phyloP scores from a whole-genome alignment of 2,888 invertebrate species.

The Cantharis nigra region DNA sequence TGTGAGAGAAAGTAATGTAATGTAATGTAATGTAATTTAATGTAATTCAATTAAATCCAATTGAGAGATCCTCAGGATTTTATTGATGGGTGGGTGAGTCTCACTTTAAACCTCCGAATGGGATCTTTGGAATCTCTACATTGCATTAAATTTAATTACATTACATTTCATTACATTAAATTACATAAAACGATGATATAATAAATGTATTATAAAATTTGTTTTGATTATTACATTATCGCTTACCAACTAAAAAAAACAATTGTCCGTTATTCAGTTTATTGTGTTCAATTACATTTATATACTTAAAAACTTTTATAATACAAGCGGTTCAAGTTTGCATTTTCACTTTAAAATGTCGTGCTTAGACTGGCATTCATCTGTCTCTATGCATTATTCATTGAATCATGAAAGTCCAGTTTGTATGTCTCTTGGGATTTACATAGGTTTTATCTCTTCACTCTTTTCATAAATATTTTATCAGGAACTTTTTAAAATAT shows the following conservation, averaged over 20 bases:
- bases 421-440: conserved; percentile 10
- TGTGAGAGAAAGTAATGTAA: no score
- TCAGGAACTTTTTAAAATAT: background rate
- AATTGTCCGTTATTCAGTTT: background rate
- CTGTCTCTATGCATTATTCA: conserved; percentile 15
- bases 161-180: no score
- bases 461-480: background rate
- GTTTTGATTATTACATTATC: background rate
- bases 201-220: background rate
- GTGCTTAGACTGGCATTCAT: background rate
- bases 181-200: no score
- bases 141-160: no score
- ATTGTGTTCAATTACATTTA: background rate
- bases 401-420: conserved; percentile 8
- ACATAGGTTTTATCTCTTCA: conserved; percentile 10
- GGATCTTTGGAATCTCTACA: no score
- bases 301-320: background rate
- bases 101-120: no score
- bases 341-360: background rate
- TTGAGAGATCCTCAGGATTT: no score
- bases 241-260: background rate
- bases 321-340: background rate
- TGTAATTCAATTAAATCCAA: no score
- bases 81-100: no score
- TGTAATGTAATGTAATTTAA: no score